Evolutionary conservation across 2,113 vertebrate genomes (phyloP).

Genomic region (Silurus asotus): DNA sequence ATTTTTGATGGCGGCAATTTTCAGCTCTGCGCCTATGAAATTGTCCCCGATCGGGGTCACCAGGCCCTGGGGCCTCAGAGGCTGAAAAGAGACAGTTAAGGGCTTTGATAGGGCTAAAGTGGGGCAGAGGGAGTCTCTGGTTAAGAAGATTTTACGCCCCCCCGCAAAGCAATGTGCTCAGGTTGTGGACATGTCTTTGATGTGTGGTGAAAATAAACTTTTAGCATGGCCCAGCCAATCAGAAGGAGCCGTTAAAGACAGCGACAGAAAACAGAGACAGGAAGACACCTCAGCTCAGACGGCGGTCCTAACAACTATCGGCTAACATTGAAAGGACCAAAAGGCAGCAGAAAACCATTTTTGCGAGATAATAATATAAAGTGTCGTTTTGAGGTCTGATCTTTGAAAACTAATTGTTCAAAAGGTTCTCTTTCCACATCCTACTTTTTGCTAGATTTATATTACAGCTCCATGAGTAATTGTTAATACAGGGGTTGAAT

Average conservation of each 20-base stretch:
- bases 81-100: constrained; percentile 53
- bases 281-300: not conserved
- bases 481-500: not conserved
- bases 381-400: not conserved
- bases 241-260: not conserved
- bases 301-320: not conserved
- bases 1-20: constrained; percentile 58
- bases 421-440: no score
- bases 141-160: constrained; percentile 52
- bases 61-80: constrained; percentile 24
- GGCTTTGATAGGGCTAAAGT: constrained; percentile 48
- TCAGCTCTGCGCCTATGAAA: constrained; percentile 50
- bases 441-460: not conserved
- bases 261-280: not conserved
- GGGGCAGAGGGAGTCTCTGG: constrained; percentile 39
- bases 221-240: not conserved
- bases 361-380: no score
- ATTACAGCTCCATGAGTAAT: not conserved
- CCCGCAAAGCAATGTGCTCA: constrained; percentile 37
- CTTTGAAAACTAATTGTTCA: not conserved
- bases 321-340: not conserved
- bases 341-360: not conserved
- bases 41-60: constrained; percentile 14
- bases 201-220: constrained; percentile 51
- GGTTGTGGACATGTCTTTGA: constrained; percentile 38